These are phyloP conservation scores for Ondatra zibethicus DNA, from an alignment of 2,113 vertebrate species.

Conservation along the genomic window DNA sequence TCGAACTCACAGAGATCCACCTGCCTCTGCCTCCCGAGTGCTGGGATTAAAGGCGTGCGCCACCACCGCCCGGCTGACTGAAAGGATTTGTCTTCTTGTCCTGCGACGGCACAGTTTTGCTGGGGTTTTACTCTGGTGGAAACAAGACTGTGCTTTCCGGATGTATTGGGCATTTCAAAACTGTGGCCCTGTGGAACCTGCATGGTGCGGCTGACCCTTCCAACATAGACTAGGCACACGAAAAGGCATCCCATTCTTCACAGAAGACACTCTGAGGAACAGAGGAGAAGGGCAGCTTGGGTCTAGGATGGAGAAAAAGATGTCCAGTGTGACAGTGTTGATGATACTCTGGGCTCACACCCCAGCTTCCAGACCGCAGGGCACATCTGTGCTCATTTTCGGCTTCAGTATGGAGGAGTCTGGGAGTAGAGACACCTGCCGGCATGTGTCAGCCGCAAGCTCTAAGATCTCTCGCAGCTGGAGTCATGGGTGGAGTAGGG, in stretches of 20 bases:
- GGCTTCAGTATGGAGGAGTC: background rate
- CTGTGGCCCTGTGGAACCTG: fast-evolving
- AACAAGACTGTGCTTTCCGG: background rate
- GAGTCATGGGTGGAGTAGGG: background rate
- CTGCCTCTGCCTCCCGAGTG: no score
- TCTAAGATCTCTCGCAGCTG: background rate
- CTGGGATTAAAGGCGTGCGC: no score
- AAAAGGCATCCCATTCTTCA: background rate
- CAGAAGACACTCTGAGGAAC: background rate
- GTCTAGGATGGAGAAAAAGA: background rate
- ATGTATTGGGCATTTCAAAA: no score
- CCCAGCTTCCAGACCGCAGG: background rate
- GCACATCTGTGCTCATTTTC: no score
- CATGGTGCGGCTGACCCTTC: fast-evolving
- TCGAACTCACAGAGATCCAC: no score
- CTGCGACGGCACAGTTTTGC: background rate
- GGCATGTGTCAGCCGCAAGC: background rate
- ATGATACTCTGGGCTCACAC: background rate
- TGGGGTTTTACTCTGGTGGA: background rate
- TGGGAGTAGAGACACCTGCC: background rate
- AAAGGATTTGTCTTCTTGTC: background rate
- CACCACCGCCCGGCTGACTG: no score
- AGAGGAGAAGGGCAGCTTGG: background rate
- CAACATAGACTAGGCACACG: fast-evolving
- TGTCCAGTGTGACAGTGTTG: no score